Conservation (phyloP, 1,140 invertebrate species). For the Cydia fagiglandana region DNA sequence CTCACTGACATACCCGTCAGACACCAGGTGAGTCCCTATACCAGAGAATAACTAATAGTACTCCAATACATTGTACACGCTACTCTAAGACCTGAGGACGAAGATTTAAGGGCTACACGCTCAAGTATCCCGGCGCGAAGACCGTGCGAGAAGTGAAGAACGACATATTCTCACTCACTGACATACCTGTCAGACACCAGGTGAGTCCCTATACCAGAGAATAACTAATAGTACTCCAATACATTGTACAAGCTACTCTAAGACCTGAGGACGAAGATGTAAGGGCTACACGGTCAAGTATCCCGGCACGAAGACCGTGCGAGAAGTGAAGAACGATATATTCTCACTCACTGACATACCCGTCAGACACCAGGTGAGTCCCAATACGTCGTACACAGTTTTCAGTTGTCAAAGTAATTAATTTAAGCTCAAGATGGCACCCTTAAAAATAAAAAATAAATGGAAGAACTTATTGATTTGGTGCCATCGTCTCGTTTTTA, state of each 20-base stretch:
- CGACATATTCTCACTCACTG: constrained; percentile 88
- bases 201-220: not conserved
- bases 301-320: constrained; percentile 87
- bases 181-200: constrained; percentile 86
- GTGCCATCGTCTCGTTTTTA: no score
- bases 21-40: not conserved
- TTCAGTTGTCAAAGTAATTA: no score
- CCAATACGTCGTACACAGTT: no score
- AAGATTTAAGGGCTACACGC: constrained; percentile 81
- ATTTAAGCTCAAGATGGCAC: no score
- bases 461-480: no score
- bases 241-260: not conserved
- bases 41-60: no score
- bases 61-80: not conserved
- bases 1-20: constrained; percentile 92
- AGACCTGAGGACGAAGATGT: constrained; percentile 33
- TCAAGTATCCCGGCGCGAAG: constrained; percentile 88
- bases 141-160: constrained; percentile 92
- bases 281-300: constrained; percentile 87
- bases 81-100: no score
- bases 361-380: constrained; percentile 77
- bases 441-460: no score
- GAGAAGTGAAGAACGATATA: constrained; percentile 91
- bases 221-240: no score
- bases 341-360: constrained; percentile 91